Percentiles rank a stretch among this genome's conserved stretches.
Conservation (phyloP, 1,140 invertebrate species). For the Formica exsecta region DNA sequence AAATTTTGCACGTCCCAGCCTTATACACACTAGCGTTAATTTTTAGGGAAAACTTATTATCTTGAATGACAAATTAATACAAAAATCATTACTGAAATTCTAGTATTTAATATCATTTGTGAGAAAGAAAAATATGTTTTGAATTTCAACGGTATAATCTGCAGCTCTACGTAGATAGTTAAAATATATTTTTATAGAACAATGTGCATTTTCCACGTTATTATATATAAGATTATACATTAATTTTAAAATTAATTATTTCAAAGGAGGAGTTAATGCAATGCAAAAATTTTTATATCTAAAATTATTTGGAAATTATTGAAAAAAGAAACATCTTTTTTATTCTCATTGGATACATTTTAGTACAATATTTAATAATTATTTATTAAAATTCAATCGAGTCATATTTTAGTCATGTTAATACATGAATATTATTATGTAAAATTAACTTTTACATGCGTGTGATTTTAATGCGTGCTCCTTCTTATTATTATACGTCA, state of each 20-base stretch:
- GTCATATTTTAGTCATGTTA: background rate
- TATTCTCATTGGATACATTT: background rate
- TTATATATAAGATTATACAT: background rate
- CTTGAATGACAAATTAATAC: constrained; percentile 29
- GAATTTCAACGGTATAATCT: background rate
- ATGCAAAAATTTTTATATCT: background rate
- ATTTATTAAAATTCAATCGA: background rate
- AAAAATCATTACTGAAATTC: background rate
- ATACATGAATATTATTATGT: background rate
- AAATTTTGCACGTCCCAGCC: constrained; percentile 6
- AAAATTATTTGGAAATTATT: constrained; percentile 3
- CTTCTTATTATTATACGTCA: constrained; percentile 11
- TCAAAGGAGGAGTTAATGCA: background rate
- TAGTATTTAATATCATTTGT: background rate
- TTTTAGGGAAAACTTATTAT: constrained; percentile 28
- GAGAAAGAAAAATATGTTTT: background rate
- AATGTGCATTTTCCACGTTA: background rate
- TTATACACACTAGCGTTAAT: background rate
- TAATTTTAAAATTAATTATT: constrained; percentile 2
- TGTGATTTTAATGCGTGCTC: background rate
- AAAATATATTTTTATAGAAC: background rate
- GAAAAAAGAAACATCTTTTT: constrained; percentile 2
- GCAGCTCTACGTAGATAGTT: background rate
- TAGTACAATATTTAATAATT: background rate
- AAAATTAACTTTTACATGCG: background rate